Evolutionary conservation across 1,140 invertebrate species (phyloP).

Genomic region (Doryteuthis pealeii): DNA sequence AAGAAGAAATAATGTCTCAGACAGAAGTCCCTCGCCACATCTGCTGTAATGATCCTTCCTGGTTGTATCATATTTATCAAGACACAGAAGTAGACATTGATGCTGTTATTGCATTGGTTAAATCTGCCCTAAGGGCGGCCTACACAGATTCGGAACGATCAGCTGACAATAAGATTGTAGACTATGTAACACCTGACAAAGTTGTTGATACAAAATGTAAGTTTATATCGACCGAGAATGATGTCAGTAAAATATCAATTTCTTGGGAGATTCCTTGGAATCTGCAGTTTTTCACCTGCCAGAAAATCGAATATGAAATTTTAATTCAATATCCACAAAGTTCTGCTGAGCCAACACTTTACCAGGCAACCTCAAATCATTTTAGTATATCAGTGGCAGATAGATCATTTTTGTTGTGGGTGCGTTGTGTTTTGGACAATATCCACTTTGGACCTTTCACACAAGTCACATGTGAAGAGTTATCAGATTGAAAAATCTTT

Average conservation of each 20-base stretch:
- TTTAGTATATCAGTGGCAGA: neutral
- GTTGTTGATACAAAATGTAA: constrained; percentile 7
- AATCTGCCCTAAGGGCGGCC: constrained; percentile 21
- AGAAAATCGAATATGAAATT: constrained; percentile 36
- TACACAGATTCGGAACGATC: neutral
- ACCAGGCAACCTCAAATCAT: neutral
- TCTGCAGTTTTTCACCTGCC: constrained; percentile 14
- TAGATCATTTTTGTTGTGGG: constrained; percentile 23
- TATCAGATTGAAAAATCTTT: neutral
- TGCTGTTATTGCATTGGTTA: constrained; percentile 37
- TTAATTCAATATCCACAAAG: constrained; percentile 26
- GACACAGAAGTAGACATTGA: constrained; percentile 61
- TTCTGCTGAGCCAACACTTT: neutral
- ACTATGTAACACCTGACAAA: neutral
- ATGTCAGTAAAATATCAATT: neutral
- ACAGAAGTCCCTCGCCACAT: constrained; percentile 58
- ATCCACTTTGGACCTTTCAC: constrained; percentile 21
- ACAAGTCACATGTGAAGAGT: constrained; percentile 10
- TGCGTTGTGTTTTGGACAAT: constrained; percentile 22
- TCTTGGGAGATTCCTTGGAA: constrained; percentile 13
- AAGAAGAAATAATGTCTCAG: constrained; percentile 51
- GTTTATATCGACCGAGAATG: neutral
- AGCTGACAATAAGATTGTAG: neutral
- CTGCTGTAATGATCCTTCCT: constrained; percentile 63
- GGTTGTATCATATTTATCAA: constrained; percentile 65